These are phyloP conservation scores for Porites evermanni DNA, from an alignment of 92 coral and sea anemone genomes.

Conservation along the genomic window DNA sequence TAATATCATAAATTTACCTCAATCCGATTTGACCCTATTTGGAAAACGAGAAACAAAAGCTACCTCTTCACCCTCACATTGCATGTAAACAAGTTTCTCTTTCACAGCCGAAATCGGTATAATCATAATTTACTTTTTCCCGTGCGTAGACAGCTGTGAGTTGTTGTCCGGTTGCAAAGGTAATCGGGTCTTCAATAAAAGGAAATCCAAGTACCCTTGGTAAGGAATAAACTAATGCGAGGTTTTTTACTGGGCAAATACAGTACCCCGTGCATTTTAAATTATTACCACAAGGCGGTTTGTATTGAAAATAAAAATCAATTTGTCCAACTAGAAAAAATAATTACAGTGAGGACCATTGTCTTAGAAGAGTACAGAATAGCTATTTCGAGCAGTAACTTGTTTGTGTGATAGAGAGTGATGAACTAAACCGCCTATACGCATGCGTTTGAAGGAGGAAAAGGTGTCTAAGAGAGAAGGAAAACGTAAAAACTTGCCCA, in stretches of 20 bases:
- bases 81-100: conserved; percentile 54
- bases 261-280: background rate
- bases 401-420: conserved; percentile 40
- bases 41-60: conserved; percentile 52
- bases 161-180: conserved; percentile 7
- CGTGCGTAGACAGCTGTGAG: conserved; percentile 23
- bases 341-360: background rate
- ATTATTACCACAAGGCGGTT: conserved; percentile 34
- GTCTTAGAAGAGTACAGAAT: background rate
- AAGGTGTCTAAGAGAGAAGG: background rate
- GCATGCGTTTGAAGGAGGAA: conserved; percentile 19
- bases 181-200: conserved; percentile 12
- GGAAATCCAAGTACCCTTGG: background rate
- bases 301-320: conserved; percentile 22
- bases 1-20: background rate
- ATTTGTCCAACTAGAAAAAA: background rate
- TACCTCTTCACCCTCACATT: conserved; percentile 22
- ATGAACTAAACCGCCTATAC: conserved; percentile 29
- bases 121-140: conserved; percentile 20
- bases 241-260: conserved; percentile 29
- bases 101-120: conserved; percentile 8
- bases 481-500: background rate
- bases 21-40: conserved; percentile 48
- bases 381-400: conserved; percentile 20
- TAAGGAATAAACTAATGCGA: conserved; percentile 32